Evolutionary conservation across 2,888 invertebrate genomes (phyloP), one percentile per base, ranked within the genome.

Genomic region (Trachelus iudaicus): DNA sequence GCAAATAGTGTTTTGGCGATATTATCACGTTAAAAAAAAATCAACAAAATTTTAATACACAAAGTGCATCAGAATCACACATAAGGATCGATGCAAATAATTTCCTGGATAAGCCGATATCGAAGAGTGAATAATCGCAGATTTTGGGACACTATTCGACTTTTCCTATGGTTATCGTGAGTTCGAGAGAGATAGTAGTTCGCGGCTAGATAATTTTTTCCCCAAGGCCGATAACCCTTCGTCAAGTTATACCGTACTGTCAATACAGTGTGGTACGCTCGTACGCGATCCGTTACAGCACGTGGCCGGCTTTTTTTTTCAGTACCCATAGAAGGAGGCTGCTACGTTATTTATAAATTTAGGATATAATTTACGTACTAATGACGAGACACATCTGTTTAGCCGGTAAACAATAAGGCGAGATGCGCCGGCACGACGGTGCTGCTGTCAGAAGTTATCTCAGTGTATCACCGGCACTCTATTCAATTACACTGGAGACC

Each of bases 401-500:
- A 87, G 87, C 87, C 86, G 85, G 84, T 81, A 82, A 83, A 86
- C 85, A 87, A 87, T 87, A 84, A 85, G 81, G 77, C 77, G 83
- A 79, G 81, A 84, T 56, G 40, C 40, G 40, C 40, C 0, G 9
- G 56, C 23, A 9, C 23, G 56, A 82, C 81, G 80, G 78, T 81
- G 79, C 80, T 82, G 78, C 81, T 83, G 84, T 86, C 85, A 83
- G 79, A 82, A 86, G 83, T 85, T 84, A 81, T 85, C 82, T 82
- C 81, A 80, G 35, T 73, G 78, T 78, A 78, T 78, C 78, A 78
- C 78, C 76, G 79, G 83, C 85, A 88, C 87, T 88, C 88, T 87
- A 87, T 88, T 88, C 85, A 88, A 88, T 88, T 88, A 88, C 87
- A 87, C 84, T 79, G 80, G 86, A 85, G 86, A 86, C 83, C 82